Base-by-base conservation (phyloP, 1,140 invertebrate genomes). In the Neomicropteryx cornuta region DNA sequence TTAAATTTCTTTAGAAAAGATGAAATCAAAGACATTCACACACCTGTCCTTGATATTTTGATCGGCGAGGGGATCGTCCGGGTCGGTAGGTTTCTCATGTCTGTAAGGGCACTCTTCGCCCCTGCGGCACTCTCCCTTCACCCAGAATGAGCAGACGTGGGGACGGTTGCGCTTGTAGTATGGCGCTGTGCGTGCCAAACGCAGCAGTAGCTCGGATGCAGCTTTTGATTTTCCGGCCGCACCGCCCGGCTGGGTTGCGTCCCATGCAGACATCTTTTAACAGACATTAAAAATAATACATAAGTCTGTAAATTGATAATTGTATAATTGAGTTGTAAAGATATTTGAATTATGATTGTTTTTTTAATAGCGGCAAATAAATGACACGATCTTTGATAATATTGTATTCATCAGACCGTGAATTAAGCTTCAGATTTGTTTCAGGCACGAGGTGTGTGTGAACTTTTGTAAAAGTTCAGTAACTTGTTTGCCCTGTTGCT, bases 71-170 rank as follows among this genome's bases (percentile, higher is more conserved):
- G 97, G 96, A 73, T 99, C 97, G 68, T 99, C 97, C 1, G 96
- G 96, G 70, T 99, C 96, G 14, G 93, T 97, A 2, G 97, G 97
- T 55, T 97, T 97, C 58, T 99, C 97, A 56, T 99, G 97, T 16
- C 97, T 75, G 60, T 99, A 99, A 0, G 97, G 97, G 70, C 97
- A 99, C 58, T 99, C 97, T 68, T 99, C 96, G 11, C 97, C 97
- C 62, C 97, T 72, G 55, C 95, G 86, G 62, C 97, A 99, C 63
- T 99, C 96, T 1, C 96, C 97, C 70, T 99, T 99, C 1, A 99
- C 95, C 92, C 95, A 99, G 62, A 99, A 99, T 1, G 94, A 98
- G 64, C 97, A 99, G 30, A 99, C 97, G 62, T 99, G 97, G 0
- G 97, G 95, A 47, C 93, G 72, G 57, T 99, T 99, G 33, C 97